Percentiles rank a stretch among this genome's conserved stretches.
phyloP scores from a whole-genome alignment of 2,797 vertebrate genomes.

The Rhinoraja longicauda region DNA sequence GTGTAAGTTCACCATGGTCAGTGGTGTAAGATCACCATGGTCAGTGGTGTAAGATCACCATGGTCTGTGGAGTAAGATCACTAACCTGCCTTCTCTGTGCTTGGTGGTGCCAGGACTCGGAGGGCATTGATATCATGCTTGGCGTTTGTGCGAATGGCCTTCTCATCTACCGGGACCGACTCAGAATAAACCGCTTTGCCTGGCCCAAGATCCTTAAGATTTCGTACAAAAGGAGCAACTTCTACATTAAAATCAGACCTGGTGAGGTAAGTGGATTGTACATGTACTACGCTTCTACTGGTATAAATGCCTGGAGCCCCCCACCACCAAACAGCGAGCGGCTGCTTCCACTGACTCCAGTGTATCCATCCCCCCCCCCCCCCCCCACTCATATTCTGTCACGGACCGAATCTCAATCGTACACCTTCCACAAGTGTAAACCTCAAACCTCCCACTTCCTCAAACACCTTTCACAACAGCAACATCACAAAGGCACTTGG shows the following conservation, averaged over 20 bases:
- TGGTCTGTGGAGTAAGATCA: not conserved
- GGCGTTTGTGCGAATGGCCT: conserved; percentile 94
- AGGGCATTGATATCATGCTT: conserved; percentile 97
- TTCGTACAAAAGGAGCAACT: conserved; percentile 97
- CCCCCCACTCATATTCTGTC: conserved; percentile 49
- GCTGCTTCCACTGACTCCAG: not conserved
- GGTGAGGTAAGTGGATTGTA: conserved; percentile 71
- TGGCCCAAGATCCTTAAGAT: conserved; percentile 99
- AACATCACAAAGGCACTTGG: too few relatives aligned
- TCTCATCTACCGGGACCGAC: conserved; percentile 92
- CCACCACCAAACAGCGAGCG: not conserved
- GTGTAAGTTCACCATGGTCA: too few relatives aligned
- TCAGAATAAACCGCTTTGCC: conserved; percentile 96
- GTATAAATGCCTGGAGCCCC: too few relatives aligned
- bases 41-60: too few relatives aligned
- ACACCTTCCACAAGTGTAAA: too few relatives aligned
- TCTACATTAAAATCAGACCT: conserved; percentile 97
- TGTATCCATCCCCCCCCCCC: conserved; percentile 25
- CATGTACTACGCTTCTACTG: not conserved
- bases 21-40: too few relatives aligned
- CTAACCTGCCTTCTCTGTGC: not conserved
- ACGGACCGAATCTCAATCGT: not conserved
- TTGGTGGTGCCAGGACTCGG: conserved; percentile 75
- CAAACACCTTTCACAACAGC: too few relatives aligned
- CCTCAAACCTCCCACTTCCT: too few relatives aligned